Conservation (phyloP, 2,888 invertebrate genomes). For the Apotomis turbidana region DNA sequence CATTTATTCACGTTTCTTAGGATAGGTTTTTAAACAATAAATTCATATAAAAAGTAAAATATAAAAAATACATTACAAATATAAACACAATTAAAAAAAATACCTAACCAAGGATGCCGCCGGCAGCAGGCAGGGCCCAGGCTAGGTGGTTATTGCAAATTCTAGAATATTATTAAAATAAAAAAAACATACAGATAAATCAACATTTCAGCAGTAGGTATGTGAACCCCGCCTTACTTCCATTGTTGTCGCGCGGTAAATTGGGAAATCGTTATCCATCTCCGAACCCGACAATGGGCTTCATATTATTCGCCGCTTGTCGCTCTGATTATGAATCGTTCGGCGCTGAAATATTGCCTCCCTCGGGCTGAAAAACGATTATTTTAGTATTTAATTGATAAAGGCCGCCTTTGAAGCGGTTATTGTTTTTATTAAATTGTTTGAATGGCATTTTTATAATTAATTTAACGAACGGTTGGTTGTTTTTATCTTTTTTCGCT, state of each 20-base stretch:
- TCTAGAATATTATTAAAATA: too few species aligned
- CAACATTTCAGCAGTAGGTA: too few species aligned
- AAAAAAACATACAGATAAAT: too few species aligned
- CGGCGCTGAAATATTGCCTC: slow-evolving; percentile 4
- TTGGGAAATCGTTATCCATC: slow-evolving; percentile 28
- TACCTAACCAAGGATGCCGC: too few species aligned
- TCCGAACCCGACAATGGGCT: slow-evolving; percentile 13
- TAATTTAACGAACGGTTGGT: background rate
- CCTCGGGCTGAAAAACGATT: slow-evolving; percentile 15
- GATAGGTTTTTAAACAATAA: too few species aligned
- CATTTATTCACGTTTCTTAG: too few species aligned
- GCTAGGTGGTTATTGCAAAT: too few species aligned
- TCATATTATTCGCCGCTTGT: slow-evolving; percentile 22
- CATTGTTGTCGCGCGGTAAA: slow-evolving; percentile 16
- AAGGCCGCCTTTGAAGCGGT: slow-evolving; percentile 1
- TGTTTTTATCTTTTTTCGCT: too few species aligned
- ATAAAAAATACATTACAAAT: too few species aligned
- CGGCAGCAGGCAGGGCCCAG: too few species aligned
- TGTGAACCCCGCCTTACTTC: slow-evolving; percentile 9
- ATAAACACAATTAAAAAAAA: too few species aligned
- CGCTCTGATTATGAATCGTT: slow-evolving; percentile 9
- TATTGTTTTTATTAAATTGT: slow-evolving; percentile 8
- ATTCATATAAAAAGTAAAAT: too few species aligned
- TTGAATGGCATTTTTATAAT: slow-evolving; percentile 1
- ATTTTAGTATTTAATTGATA: slow-evolving; percentile 26